Evolutionary conservation across 2,113 vertebrate genomes (phyloP).

Genomic region (Oreochromis spilurus): DNA sequence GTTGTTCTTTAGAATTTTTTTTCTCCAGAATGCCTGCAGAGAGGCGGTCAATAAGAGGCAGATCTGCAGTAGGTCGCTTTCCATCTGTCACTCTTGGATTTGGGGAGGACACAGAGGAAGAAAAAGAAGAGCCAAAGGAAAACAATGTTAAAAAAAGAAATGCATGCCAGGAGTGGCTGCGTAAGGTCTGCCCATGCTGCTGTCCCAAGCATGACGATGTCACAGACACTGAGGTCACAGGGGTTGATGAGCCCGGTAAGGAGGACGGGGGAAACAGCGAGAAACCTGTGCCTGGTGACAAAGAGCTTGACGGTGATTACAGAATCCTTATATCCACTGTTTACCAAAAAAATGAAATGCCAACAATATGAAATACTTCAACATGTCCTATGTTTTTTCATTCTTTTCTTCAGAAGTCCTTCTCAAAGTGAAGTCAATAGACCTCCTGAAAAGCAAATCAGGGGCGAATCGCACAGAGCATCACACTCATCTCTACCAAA

Average conservation of each 20-base stretch:
- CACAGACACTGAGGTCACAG: slow-evolving; percentile 4
- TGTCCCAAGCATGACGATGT: neutral
- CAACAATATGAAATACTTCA: neutral
- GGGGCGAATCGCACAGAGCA: slow-evolving; percentile 71
- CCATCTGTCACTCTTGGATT: slow-evolving; percentile 37
- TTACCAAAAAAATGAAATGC: neutral
- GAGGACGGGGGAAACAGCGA: fast-evolving
- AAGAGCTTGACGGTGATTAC: slow-evolving; percentile 37
- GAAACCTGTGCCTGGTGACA: slow-evolving; percentile 12
- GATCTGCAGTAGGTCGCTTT: slow-evolving; percentile 62
- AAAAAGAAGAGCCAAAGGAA: slow-evolving; percentile 5
- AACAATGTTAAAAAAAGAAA: neutral
- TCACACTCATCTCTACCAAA: slow-evolving; percentile 78
- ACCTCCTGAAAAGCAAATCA: slow-evolving; percentile 72
- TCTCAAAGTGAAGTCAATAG: slow-evolving; percentile 69
- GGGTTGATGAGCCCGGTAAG: neutral
- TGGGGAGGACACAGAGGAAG: neutral
- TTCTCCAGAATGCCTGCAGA: slow-evolving; percentile 55
- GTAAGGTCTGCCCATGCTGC: slow-evolving; percentile 49
- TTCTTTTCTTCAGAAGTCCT: slow-evolving; percentile 61
- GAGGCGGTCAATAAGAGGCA: slow-evolving; percentile 18
- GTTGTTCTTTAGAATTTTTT: neutral
- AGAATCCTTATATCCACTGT: neutral
- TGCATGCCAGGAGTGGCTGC: slow-evolving; percentile 44
- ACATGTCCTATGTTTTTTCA: neutral